phyloP scores from a whole-genome alignment of 2,113 vertebrate species.

The Lanius ludovicianus region DNA sequence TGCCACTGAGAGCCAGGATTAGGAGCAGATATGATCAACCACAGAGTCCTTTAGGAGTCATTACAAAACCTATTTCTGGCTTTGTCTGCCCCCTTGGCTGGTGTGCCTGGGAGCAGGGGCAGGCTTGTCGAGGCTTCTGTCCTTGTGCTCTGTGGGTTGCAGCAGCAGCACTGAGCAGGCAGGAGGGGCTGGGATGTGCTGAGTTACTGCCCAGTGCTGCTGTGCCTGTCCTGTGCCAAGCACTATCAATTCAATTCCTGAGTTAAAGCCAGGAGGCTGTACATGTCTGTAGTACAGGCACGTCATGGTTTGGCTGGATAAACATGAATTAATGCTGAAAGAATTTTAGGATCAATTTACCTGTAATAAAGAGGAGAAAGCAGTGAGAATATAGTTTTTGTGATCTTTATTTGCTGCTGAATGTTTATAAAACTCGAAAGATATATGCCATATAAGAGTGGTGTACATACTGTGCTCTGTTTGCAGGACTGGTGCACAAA shows the following conservation, averaged over 20 bases:
- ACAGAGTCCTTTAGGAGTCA: background rate
- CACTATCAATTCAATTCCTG: background rate
- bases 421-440: background rate
- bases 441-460: background rate
- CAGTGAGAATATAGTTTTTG: background rate
- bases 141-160: background rate
- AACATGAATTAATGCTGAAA: background rate
- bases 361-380: background rate
- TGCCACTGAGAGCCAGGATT: background rate
- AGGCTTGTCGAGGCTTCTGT: rapidly evolving
- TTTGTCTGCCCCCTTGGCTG: background rate
- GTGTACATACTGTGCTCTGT: background rate
- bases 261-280: background rate
- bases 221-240: background rate
- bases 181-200: background rate
- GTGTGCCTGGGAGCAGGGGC: background rate
- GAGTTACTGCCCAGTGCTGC: background rate
- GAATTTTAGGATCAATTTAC: background rate
- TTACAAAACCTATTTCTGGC: background rate
- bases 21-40: background rate
- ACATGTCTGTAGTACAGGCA: background rate
- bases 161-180: background rate
- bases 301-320: background rate
- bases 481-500: background rate
- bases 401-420: background rate